Percentiles rank a stretch among this genome's conserved stretches.
Evolutionary conservation across 2,888 invertebrate species (phyloP).

Genomic region (Cheilosia pagana): DNA sequence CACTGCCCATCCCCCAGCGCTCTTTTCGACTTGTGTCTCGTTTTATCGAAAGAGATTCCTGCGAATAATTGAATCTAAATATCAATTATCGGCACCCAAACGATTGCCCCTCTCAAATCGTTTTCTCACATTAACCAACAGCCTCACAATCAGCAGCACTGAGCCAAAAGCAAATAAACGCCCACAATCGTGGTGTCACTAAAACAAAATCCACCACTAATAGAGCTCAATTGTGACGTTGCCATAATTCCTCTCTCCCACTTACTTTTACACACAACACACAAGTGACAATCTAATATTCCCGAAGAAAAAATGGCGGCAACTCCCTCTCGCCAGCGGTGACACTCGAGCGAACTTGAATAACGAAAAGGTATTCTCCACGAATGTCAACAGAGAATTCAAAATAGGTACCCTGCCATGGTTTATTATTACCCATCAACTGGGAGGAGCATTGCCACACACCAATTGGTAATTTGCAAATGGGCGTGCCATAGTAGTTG

Average conservation of each 20-base stretch:
- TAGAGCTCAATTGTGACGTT: constrained; percentile 36
- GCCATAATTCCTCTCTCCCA: constrained; percentile 35
- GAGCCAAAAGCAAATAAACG: constrained; percentile 3
- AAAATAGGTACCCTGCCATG: constrained; percentile 7
- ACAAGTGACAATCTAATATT: constrained; percentile 39
- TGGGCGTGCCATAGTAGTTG: constrained; percentile 32
- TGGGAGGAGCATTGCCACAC: constrained; percentile 33
- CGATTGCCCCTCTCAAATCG: background rate
- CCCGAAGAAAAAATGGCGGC: constrained; percentile 50
- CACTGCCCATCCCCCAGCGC: no score
- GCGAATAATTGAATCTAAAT: constrained; percentile 50
- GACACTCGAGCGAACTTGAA: background rate
- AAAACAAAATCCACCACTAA: constrained; percentile 53
- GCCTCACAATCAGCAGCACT: no score
- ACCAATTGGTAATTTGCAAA: constrained; percentile 20
- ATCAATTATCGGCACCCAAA: constrained; percentile 24
- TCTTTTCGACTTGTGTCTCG: background rate
- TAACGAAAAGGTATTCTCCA: background rate
- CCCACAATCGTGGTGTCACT: constrained; percentile 44
- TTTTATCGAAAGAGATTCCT: background rate
- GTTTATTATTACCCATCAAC: background rate
- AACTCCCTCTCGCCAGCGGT: constrained; percentile 33
- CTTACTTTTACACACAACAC: constrained; percentile 15
- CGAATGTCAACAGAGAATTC: constrained; percentile 33
- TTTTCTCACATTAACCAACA: constrained; percentile 15